Evolutionary conservation across 2,797 vertebrate genomes (phyloP).

Genomic region (Mallotus villosus): DNA sequence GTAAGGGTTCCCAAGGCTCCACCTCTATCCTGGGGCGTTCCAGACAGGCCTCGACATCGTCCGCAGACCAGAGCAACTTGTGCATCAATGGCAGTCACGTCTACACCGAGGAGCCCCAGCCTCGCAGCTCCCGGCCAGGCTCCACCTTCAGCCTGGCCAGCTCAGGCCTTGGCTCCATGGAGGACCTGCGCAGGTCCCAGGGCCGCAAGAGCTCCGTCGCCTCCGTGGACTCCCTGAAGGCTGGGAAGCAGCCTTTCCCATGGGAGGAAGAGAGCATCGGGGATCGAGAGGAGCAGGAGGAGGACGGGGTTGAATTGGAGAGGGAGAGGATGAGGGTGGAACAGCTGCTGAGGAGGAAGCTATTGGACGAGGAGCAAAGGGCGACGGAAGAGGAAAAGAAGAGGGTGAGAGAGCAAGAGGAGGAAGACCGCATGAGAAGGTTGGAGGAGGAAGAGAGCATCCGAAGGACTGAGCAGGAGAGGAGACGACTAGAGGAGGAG

Average conservation of each 20-base stretch:
- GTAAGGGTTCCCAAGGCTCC: constrained; percentile 74
- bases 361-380: constrained; percentile 10
- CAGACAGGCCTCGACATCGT: constrained; percentile 55
- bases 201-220: constrained; percentile 55
- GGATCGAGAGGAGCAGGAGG: constrained; percentile 26
- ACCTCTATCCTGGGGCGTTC: constrained; percentile 73
- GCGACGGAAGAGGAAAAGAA: constrained; percentile 24
- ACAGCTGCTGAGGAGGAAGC: background rate
- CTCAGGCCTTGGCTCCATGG: constrained; percentile 72
- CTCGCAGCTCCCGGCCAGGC: constrained; percentile 48
- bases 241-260: constrained; percentile 63
- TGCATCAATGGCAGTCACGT: constrained; percentile 92
- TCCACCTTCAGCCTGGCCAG: constrained; percentile 84
- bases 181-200: constrained; percentile 65
- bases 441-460: background rate
- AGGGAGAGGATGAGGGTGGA: constrained; percentile 12
- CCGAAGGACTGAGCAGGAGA: constrained; percentile 21
- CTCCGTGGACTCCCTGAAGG: constrained; percentile 72
- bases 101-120: constrained; percentile 79
- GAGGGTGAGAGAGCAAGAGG: background rate
- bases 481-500: constrained; percentile 17
- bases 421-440: background rate
- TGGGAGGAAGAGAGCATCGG: constrained; percentile 51
- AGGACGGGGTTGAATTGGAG: background rate
- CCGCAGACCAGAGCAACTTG: constrained; percentile 77